Evolutionary conservation across 2,797 vertebrate species (phyloP).

Genomic region (Falco peregrinus): DNA sequence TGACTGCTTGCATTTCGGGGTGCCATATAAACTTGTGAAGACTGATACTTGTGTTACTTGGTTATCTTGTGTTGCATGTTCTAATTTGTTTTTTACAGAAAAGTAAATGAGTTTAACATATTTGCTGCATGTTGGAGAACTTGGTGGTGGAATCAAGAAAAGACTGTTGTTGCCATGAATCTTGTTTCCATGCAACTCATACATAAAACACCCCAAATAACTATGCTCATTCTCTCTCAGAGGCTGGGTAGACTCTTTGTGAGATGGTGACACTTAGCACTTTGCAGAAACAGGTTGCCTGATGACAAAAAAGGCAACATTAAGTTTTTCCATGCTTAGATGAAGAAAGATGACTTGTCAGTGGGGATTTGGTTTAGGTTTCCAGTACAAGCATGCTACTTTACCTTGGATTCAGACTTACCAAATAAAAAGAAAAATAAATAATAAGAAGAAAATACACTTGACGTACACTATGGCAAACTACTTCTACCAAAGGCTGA

Average conservation of each 20-base stretch:
- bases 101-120: neutral
- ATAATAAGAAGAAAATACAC: neutral
- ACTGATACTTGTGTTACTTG: neutral
- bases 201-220: neutral
- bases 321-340: neutral
- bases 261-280: neutral
- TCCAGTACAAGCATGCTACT: neutral
- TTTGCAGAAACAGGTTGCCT: neutral
- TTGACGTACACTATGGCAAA: neutral
- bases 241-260: neutral
- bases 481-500: neutral
- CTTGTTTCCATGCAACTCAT: neutral
- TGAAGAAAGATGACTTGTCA: neutral
- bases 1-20: neutral
- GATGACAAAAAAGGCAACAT: neutral
- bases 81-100: neutral
- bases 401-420: neutral
- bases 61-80: neutral
- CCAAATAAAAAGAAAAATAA: fast-evolving
- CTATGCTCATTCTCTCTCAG: neutral
- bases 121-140: neutral
- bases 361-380: neutral
- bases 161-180: neutral
- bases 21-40: neutral
- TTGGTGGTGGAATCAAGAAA: neutral